Evolutionary conservation across 1,140 invertebrate genomes (phyloP), one percentile per base, ranked within the genome.

Genomic region (Platorchestia sp.): DNA sequence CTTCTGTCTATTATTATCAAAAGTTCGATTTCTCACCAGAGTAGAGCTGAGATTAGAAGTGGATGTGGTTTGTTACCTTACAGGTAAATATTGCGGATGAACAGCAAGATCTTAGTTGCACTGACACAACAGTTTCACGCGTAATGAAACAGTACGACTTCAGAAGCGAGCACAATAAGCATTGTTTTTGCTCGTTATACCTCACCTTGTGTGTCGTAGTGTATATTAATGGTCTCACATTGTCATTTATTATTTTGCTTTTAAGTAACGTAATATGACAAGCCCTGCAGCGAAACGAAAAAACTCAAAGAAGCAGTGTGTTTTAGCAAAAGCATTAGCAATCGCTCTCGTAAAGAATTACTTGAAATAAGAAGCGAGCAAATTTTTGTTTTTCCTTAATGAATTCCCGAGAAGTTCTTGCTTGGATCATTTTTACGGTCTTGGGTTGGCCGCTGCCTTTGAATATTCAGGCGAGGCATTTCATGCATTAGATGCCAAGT

Each of bases 401-500:
- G 59, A 75, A 75, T 75, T 75, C 59, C 27, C 59, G 59, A 75
- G 59, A 75, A 75, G 59, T 75, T 75, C 59, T 27, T 22, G 59
- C 59, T 75, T 75, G 59, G 59, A 75, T 75, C 59, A 75, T 75
- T 75, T 75, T 75, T 75, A 75, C 59, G 36, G 59, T 10, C 59
- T 75, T 75, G 27, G 59, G 59, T 75, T 75, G 59, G 59, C 59
- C 59, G 27, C 27, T 27, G 59, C 10, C 45, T 93, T 93, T 93
- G 45, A 93, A 93, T 93, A 93, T 93, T 93, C 91, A 93, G 45
- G 36, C 45, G 45, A 93, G 91, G 45, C 91, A 45, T 93, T 45
- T n/a, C 91, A 47, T 93, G 91, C 91, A 93, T 93, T 93, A 93
- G 91, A 93, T 93, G 45, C 45, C 91, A 93, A 93, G 91, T 93